Base-by-base conservation (phyloP, 1,140 invertebrate species). In the Linepithema humile region DNA sequence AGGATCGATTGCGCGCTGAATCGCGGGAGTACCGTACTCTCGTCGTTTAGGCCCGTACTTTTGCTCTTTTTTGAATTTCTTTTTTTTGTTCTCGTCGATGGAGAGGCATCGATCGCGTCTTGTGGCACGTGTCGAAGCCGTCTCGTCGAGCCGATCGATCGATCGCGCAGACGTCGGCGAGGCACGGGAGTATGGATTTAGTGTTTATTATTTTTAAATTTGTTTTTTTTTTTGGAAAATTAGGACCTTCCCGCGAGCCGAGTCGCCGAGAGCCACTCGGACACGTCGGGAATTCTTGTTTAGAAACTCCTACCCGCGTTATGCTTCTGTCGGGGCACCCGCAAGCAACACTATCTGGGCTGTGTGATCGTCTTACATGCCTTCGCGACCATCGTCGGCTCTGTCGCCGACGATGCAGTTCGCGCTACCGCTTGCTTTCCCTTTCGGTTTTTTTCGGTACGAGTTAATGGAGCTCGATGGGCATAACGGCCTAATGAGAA, bases 301-400 rank as follows among this genome's bases (percentile, higher is more conserved):
- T 90, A 94, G 93, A 94, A 93, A 94, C 92, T 94, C 93, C 94
- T 94, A 94, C 93, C 94, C 94, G 93, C 94, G 94, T 94, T 94
- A 93, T 94, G 94, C 93, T 94, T 94, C 93, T 93, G 91, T 92
- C 91, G 91, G 89, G 92, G 92, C 93, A 91, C 93, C 92, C 93
- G 92, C 93, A 88, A 85, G 92, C 93, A 94, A 94, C 93, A 91
- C 87, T 83, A 84, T 83, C 73, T 82, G 88, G 84, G 86, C 59
- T 59, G 38, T 40, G 59, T 38, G 73, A 57, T 84, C 85, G 85
- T 72, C 87, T 87, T 73, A 55, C 75, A 70, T 78, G 64, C 32
- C 59, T 40, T 78, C 74, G 74, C 89, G 60, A 82, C 83, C 74
- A 83, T 60, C 69, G 35, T 23, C 45, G n/a, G n/a, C 48, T 38